Conservation (phyloP, 2,888 invertebrate genomes). For the Apamea crenata region DNA sequence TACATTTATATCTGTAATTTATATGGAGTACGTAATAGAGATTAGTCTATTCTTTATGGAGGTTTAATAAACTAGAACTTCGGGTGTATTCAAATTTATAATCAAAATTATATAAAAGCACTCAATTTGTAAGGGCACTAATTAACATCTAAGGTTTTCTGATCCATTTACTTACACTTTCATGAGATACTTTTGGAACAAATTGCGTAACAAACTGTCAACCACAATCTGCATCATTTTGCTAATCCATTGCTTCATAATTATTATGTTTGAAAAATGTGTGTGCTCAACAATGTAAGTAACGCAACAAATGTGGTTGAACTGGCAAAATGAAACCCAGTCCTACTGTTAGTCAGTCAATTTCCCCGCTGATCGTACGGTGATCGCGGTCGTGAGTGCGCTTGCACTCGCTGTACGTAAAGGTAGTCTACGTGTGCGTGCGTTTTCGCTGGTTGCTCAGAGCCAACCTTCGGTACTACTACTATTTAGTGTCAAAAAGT, state of each 20-base stretch:
- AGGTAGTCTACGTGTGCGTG: background rate
- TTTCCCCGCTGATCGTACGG: too few species aligned
- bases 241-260: too few species aligned
- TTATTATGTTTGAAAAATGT: too few species aligned
- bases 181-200: too few species aligned
- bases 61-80: background rate
- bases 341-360: too few species aligned
- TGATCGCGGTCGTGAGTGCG: too few species aligned
- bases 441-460: background rate
- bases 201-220: too few species aligned
- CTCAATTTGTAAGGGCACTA: background rate
- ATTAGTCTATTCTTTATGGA: background rate
- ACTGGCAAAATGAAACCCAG: too few species aligned
- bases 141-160: background rate
- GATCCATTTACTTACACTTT: background rate
- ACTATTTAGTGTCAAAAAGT: slow-evolving; percentile 56
- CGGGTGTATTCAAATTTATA: background rate
- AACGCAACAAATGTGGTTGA: too few species aligned
- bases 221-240: too few species aligned
- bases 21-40: background rate
- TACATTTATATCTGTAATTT: background rate
- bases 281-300: too few species aligned
- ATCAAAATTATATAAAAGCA: background rate
- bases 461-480: background rate
- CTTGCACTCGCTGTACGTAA: background rate